Percentiles rank a stretch among this genome's conserved stretches.
Conservation (phyloP, 2,797 vertebrate genomes). For the Silurus aristotelis region DNA sequence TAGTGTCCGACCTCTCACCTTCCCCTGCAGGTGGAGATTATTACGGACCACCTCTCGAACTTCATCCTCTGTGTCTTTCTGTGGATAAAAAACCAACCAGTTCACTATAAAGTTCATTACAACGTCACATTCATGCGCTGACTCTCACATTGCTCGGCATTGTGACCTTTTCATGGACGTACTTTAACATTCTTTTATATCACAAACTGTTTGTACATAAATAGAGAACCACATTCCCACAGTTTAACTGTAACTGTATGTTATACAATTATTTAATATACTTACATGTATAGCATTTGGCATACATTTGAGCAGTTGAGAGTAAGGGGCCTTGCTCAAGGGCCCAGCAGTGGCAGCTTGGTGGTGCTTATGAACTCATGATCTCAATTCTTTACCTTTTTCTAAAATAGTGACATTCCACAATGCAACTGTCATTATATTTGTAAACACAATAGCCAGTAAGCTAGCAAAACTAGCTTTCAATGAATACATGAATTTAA, state of each 20-base stretch:
- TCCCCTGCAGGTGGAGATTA: slow-evolving; percentile 93
- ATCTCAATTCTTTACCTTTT: too few relatives aligned
- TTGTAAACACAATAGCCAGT: neutral
- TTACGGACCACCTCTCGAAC: slow-evolving; percentile 88
- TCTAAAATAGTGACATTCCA: too few relatives aligned
- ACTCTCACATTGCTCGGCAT: too few relatives aligned
- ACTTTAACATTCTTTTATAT: neutral
- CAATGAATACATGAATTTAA: neutral
- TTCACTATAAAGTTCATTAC: slow-evolving; percentile 3
- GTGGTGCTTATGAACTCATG: too few relatives aligned
- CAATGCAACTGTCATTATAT: too few relatives aligned
- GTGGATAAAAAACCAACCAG: slow-evolving; percentile 49
- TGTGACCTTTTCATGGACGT: neutral
- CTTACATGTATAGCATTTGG: neutral
- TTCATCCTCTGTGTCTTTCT: slow-evolving; percentile 97
- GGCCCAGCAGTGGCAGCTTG: too few relatives aligned
- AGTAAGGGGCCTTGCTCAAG: too few relatives aligned
- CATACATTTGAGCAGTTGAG: too few relatives aligned
- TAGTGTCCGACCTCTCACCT: slow-evolving; percentile 73
- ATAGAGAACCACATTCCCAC: too few relatives aligned
- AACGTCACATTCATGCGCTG: too few relatives aligned
- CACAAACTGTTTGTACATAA: neutral
- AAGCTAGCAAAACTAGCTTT: neutral
- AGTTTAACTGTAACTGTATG: neutral
- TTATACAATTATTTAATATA: neutral